Conservation (phyloP, 2,113 vertebrate species). For the Paramormyrops kingsleyae region DNA sequence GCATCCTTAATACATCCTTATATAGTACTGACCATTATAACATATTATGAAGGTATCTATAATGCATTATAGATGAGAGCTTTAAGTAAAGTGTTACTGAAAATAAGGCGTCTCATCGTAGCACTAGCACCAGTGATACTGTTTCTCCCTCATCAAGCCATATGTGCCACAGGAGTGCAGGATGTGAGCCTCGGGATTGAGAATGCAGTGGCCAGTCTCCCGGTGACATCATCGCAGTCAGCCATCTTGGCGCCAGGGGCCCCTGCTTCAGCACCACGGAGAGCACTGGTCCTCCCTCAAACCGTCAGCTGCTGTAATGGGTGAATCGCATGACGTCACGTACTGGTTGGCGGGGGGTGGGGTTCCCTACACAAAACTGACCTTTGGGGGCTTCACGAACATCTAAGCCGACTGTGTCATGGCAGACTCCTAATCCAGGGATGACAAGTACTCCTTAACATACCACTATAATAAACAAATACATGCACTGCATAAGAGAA, state of each 20-base stretch:
- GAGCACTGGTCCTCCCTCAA: background rate
- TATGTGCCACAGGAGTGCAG: background rate
- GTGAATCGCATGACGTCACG: no score
- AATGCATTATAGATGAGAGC: background rate
- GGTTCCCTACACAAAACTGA: background rate
- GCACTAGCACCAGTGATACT: background rate
- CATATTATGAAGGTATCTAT: background rate
- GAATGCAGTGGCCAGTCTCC: background rate
- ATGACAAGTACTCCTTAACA: background rate
- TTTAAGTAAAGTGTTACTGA: background rate
- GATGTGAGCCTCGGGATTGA: background rate
- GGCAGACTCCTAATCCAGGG: background rate
- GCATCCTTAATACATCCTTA: background rate
- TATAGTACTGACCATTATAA: background rate
- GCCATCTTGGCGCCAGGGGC: background rate
- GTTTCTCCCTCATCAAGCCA: background rate
- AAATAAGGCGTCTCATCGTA: background rate
- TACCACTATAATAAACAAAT: background rate
- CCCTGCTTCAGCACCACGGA: constrained; percentile 3
- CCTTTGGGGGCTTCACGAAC: background rate
- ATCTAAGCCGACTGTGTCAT: background rate
- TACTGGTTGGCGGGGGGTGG: no score
- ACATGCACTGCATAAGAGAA: background rate
- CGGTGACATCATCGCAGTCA: background rate
- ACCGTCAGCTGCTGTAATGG: background rate